Percentiles rank a stretch among this genome's conserved stretches.
Evolutionary conservation across 1,140 invertebrate genomes (phyloP).

Genomic region (Tigriopus japonicus): DNA sequence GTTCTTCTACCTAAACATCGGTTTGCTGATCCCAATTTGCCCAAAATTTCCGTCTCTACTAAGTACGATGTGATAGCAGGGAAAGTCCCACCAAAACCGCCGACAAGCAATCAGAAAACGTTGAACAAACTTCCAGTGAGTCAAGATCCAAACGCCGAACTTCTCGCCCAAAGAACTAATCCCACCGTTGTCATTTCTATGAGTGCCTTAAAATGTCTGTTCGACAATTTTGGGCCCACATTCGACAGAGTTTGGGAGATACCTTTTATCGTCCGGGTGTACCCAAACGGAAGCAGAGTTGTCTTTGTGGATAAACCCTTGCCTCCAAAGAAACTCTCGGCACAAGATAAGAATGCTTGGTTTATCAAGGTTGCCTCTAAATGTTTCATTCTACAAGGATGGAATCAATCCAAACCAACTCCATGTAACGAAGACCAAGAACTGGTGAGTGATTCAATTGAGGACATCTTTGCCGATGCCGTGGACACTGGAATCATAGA

Average conservation of each 20-base stretch:
- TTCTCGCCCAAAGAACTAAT: not conserved
- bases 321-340: too few relatives aligned
- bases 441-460: too few relatives aligned
- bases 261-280: not conserved
- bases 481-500: too few relatives aligned
- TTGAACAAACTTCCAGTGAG: not conserved
- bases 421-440: too few relatives aligned
- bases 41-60: not conserved
- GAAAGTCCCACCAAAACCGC: not conserved
- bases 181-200: not conserved
- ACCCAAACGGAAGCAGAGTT: too few relatives aligned
- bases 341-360: too few relatives aligned
- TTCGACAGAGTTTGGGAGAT: not conserved
- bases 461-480: too few relatives aligned
- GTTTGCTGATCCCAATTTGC: not conserved
- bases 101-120: too few relatives aligned
- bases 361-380: too few relatives aligned
- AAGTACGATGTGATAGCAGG: not conserved
- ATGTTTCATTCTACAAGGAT: too few relatives aligned
- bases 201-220: not conserved
- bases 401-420: too few relatives aligned
- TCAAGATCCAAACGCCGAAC: slow-evolving; percentile 1
- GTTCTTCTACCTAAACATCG: not conserved
- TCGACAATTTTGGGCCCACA: not conserved
- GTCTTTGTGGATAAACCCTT: too few relatives aligned